Evolutionary conservation across 2,113 vertebrate species (phyloP), one percentile per base, ranked within the genome.

Genomic region (Coryphaenoides rupestris): DNA sequence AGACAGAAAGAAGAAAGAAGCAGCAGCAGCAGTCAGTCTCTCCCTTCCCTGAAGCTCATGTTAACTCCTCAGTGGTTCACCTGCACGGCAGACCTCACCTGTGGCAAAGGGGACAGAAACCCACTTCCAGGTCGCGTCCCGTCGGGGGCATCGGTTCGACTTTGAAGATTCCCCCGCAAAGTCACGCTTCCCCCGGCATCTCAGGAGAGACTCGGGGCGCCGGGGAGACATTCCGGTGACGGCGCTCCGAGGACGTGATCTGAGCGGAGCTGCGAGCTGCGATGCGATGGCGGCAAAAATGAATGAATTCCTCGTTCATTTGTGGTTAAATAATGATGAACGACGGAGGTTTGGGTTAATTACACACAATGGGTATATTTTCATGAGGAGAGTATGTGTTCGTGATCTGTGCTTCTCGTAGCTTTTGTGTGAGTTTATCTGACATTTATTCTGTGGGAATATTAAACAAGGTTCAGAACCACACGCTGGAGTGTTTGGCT

Each of bases 91-190:
- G 33, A 40, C 13, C 33, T 40, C 33, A n/a, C 47, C 47, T 2
- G 46, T 3, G 46, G 47, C 16, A 7, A 40, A 40, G n/a, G n/a
- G n/a, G 33, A 40, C 33, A 40, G 33, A 40, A 40, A 40, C 33
- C 33, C 7, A 40, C 33, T 40, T 40, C 33, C 33, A 40, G 13
- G 33, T 12, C 9, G 10, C 9, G 13, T 12, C 33, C 33, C 33
- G 4, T 50, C 3, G 47, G 47, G 47, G 47, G 5, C 33, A 21
- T 9, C 2, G n/a, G 19, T 2, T 54, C 21, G 52, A 54, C 52
- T 54, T 54, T 54, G 52, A 54, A 54, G 52, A 54, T 10, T 54
- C 19, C 52, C 9, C 52, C 9, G 52, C 52, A 54, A 54, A 54
- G 47, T 50, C 47, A 50, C 47, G 6, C 2, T 16, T n/a, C 0